Percentiles rank a stretch among this genome's conserved stretches.
Conservation (phyloP, 2,888 invertebrate genomes). For the Tetranychus piercei region DNA sequence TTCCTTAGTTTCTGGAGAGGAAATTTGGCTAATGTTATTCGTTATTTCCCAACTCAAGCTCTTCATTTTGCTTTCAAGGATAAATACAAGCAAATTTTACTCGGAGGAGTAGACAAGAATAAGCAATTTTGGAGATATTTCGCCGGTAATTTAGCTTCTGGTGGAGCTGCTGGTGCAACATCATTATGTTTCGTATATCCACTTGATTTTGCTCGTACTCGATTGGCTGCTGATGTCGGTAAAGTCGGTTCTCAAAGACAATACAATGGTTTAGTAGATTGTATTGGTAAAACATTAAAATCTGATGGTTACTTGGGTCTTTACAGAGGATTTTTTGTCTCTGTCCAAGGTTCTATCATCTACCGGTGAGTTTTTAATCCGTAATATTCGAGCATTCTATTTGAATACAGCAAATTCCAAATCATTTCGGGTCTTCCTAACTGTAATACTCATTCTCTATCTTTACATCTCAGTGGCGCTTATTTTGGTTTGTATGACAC, state of each 20-base stretch:
- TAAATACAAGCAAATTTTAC: constrained; percentile 68
- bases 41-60: constrained; percentile 85
- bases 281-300: constrained; percentile 55
- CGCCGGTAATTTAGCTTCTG: constrained; percentile 69
- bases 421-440: too few species aligned
- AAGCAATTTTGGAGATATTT: constrained; percentile 73
- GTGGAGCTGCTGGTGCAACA: constrained; percentile 83
- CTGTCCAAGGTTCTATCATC: constrained; percentile 43
- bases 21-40: constrained; percentile 77
- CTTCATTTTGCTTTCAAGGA: constrained; percentile 90
- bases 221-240: constrained; percentile 68
- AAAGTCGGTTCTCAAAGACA: constrained; percentile 56
- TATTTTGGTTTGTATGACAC: constrained; percentile 95
- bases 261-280: constrained; percentile 73
- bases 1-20: constrained; percentile 72
- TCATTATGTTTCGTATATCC: constrained; percentile 87
- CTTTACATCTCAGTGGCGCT: constrained; percentile 47
- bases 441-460: constrained; percentile 31
- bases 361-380: constrained; percentile 39
- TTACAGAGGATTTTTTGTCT: constrained; percentile 49
- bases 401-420: too few species aligned
- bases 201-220: constrained; percentile 81
- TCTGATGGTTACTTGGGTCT: constrained; percentile 64
- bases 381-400: too few species aligned
- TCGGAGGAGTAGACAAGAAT: constrained; percentile 67